Evolutionary conservation across 1,140 invertebrate genomes (phyloP).

Genomic region (Pollicipes pollicipes): DNA sequence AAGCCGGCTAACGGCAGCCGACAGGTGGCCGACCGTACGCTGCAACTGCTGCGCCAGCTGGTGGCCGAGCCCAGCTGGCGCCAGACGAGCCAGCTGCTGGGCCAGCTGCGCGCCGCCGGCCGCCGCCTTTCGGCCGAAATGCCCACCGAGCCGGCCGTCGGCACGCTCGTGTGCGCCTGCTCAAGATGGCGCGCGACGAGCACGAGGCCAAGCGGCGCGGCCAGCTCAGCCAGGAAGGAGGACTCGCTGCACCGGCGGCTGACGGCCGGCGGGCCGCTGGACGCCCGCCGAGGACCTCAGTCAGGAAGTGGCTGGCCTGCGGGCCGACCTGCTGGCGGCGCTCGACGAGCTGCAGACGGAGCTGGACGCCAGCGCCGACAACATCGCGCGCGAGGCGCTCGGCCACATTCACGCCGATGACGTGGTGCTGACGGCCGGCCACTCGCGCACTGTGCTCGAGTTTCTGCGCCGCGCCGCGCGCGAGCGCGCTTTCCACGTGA

Average conservation of each 20-base stretch:
- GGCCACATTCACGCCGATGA: conserved; percentile 83
- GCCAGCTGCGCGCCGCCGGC: no score
- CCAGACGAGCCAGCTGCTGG: no score
- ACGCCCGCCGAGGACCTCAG: not conserved
- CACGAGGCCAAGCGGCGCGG: not conserved
- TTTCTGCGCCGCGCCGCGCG: conserved; percentile 66
- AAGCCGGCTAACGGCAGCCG: no score
- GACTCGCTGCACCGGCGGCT: no score
- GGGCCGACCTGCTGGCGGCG: conserved; percentile 39
- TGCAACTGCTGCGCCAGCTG: no score
- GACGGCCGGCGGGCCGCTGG: no score
- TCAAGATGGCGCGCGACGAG: not conserved
- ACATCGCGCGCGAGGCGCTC: conserved; percentile 59
- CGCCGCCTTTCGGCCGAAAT: no score
- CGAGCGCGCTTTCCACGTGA: conserved; percentile 55
- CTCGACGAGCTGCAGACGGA: conserved; percentile 61
- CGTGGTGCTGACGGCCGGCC: conserved; percentile 71
- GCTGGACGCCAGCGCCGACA: conserved; percentile 60
- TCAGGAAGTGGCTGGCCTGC: not conserved
- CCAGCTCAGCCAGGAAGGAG: no score
- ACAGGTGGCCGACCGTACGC: no score
- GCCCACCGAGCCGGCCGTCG: no score
- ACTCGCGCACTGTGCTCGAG: conserved; percentile 46
- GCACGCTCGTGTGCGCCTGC: no score
- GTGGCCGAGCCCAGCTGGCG: no score